Evolutionary conservation across 2,888 invertebrate species (phyloP).

Genomic region (Dynastes hyllus): DNA sequence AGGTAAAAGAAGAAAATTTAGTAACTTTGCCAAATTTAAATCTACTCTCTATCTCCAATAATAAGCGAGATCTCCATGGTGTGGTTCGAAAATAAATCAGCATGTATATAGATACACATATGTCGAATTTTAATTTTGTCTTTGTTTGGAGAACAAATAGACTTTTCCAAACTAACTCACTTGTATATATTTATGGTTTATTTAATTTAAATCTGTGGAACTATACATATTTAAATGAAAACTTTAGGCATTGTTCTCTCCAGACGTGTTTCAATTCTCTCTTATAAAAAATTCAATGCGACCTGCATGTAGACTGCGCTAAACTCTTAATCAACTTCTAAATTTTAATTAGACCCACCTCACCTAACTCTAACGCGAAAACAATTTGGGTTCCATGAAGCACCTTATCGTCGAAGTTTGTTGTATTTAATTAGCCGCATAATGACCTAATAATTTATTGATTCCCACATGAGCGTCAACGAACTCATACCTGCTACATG

Average conservation of each 20-base stretch:
- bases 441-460: slow-evolving; percentile 14
- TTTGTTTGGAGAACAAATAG: too few species aligned
- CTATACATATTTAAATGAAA: neutral
- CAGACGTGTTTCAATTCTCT: neutral
- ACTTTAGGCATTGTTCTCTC: neutral
- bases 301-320: neutral
- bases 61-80: too few species aligned
- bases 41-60: too few species aligned
- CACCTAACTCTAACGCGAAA: neutral
- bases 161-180: too few species aligned
- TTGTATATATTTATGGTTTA: too few species aligned
- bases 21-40: too few species aligned
- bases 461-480: slow-evolving; percentile 13
- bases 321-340: neutral
- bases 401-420: neutral
- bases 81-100: too few species aligned
- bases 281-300: neutral
- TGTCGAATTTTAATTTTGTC: too few species aligned
- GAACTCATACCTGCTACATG: neutral
- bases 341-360: neutral
- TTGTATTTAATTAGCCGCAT: neutral
- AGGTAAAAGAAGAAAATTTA: too few species aligned
- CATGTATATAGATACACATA: too few species aligned
- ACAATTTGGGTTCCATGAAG: neutral
- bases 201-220: too few species aligned